These are phyloP conservation scores for Galerucella nymphaeae DNA, from an alignment of 2,888 invertebrate species.

Conservation along the genomic window DNA sequence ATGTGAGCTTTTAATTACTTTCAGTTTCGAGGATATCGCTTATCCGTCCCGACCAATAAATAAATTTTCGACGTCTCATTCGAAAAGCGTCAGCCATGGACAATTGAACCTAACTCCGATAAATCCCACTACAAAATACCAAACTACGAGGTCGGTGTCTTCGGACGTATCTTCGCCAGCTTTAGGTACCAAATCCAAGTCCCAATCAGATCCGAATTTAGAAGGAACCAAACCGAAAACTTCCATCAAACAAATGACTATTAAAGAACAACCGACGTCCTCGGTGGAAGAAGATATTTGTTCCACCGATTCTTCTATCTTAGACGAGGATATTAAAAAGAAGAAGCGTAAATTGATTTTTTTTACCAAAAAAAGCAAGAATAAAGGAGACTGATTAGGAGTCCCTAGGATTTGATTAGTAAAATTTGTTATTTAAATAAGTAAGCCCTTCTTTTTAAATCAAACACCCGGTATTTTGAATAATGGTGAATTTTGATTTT, in stretches of 20 bases:
- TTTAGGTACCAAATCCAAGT: slow-evolving; percentile 62
- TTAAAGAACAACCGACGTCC: slow-evolving; percentile 57
- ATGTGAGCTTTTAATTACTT: slow-evolving; percentile 17
- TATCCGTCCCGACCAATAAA: slow-evolving; percentile 16
- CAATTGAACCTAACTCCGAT: slow-evolving; percentile 52
- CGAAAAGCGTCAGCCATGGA: slow-evolving; percentile 59
- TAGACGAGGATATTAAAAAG: slow-evolving; percentile 73
- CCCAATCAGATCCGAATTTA: slow-evolving; percentile 67
- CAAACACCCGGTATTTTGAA: neutral
- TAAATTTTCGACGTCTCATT: slow-evolving; percentile 47
- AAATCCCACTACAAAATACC: slow-evolving; percentile 47
- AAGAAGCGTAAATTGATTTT: slow-evolving; percentile 74
- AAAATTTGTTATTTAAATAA: slow-evolving; percentile 10
- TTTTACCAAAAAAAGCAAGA: slow-evolving; percentile 67
- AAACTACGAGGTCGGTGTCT: slow-evolving; percentile 65
- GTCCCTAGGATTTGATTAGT: neutral
- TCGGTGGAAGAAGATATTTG: slow-evolving; percentile 74
- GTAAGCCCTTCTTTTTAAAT: neutral
- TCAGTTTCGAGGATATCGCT: slow-evolving; percentile 48
- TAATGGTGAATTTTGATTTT: neutral
- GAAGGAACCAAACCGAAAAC: slow-evolving; percentile 50
- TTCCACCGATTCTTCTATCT: slow-evolving; percentile 77
- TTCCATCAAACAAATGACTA: slow-evolving; percentile 50
- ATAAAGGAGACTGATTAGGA: slow-evolving; percentile 42
- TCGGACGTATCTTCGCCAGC: slow-evolving; percentile 66